Evolutionary conservation across 2,113 vertebrate species (phyloP).

Genomic region (Gila orcuttii): DNA sequence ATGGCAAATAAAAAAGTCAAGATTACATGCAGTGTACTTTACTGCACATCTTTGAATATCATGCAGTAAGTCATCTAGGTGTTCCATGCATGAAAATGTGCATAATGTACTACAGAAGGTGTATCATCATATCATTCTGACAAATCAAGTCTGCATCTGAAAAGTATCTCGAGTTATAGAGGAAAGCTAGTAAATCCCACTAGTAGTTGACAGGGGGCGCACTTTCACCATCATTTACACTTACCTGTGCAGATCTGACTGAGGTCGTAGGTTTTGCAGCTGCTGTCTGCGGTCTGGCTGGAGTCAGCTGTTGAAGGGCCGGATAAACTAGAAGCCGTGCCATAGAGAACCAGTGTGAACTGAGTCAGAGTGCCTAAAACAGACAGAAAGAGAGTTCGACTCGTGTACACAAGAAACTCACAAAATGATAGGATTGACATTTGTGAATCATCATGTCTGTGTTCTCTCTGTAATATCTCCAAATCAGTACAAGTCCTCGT

Average conservation of each 20-base stretch:
- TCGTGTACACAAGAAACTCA: neutral
- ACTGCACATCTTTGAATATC: neutral
- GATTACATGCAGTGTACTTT: neutral
- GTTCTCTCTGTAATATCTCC: neutral
- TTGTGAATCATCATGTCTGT: neutral
- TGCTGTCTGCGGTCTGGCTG: conserved; percentile 76
- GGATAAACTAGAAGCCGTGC: conserved; percentile 74
- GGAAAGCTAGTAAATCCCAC: neutral
- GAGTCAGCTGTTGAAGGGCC: conserved; percentile 72
- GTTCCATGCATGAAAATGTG: neutral
- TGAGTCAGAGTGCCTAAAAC: conserved; percentile 90
- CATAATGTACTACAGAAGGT: neutral
- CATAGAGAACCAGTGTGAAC: conserved; percentile 90
- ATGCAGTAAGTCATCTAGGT: neutral
- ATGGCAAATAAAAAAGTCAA: neutral
- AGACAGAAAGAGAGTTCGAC: conserved; percentile 26
- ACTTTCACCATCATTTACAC: conserved; percentile 60
- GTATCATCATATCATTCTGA: neutral
- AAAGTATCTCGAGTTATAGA: neutral
- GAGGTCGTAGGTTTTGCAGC: conserved; percentile 89
- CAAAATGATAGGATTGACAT: neutral
- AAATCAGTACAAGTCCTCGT: neutral
- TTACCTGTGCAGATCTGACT: conserved; percentile 93
- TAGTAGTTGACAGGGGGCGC: conserved; percentile 69
- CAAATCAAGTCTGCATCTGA: neutral